Evolutionary conservation across 2,888 invertebrate species (phyloP).

Genomic region (Palloptera scutellata): DNA sequence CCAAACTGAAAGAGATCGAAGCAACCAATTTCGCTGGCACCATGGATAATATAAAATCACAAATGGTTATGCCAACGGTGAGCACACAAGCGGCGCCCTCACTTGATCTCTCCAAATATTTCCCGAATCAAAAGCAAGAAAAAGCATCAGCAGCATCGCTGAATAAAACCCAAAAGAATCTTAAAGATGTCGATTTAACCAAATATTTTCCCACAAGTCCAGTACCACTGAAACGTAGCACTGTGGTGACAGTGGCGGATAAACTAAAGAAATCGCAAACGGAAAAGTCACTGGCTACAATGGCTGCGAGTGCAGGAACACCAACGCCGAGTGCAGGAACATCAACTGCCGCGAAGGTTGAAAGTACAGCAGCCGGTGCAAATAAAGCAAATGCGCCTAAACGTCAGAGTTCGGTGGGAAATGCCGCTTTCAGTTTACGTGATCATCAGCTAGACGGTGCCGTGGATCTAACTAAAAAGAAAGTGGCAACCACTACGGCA

Average conservation of each 20-base stretch:
- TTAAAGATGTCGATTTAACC: slow-evolving; percentile 62
- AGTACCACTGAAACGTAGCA: slow-evolving; percentile 53
- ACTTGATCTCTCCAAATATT: slow-evolving; percentile 63
- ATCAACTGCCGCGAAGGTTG: neutral
- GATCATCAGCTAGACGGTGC: slow-evolving; percentile 64
- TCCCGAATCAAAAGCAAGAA: slow-evolving; percentile 60
- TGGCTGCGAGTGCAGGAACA: neutral
- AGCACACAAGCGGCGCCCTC: slow-evolving; percentile 52
- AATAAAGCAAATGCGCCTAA: slow-evolving; percentile 35
- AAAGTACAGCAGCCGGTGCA: neutral
- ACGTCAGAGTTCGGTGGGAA: slow-evolving; percentile 44
- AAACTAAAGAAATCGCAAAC: slow-evolving; percentile 55
- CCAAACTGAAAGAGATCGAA: slow-evolving; percentile 61
- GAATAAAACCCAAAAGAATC: slow-evolving; percentile 62
- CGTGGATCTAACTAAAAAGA: slow-evolving; percentile 54
- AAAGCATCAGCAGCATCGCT: slow-evolving; percentile 49
- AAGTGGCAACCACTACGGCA: slow-evolving; percentile 38
- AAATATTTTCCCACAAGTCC: slow-evolving; percentile 63
- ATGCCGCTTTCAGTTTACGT: slow-evolving; percentile 54
- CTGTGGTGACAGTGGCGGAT: slow-evolving; percentile 56
- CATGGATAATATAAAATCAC: slow-evolving; percentile 61
- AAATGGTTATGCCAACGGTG: slow-evolving; percentile 58
- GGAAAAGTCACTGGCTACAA: slow-evolving; percentile 37
- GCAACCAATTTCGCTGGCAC: slow-evolving; percentile 61
- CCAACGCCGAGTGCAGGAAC: neutral